A percentile compares a stretch with the other conserved stretches of the same genome.
These are phyloP conservation scores for Cyclina sinensis DNA, from an alignment of 1,140 invertebrate genomes.

Conservation along the genomic window DNA sequence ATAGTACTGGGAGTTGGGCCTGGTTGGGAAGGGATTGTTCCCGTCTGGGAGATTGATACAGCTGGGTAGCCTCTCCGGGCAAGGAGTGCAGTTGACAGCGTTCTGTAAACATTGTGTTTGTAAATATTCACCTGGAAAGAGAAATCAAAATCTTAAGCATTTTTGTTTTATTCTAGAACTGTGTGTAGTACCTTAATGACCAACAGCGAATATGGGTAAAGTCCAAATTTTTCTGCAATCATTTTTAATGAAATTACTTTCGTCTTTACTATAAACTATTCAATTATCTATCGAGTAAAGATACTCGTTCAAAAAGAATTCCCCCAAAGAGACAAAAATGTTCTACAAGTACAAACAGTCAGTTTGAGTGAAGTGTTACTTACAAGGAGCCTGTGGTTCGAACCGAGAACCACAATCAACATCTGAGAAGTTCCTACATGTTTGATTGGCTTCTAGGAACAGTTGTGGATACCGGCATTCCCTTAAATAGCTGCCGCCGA, in stretches of 20 bases:
- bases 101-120: conserved; percentile 77
- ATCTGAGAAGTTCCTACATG: conserved; percentile 76
- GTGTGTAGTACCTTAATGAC: too few relatives aligned
- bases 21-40: conserved; percentile 73
- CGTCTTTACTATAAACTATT: too few relatives aligned
- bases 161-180: too few relatives aligned
- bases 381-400: conserved; percentile 82
- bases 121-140: conserved; percentile 80
- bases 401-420: conserved; percentile 76
- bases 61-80: conserved; percentile 76
- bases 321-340: too few relatives aligned
- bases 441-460: conserved; percentile 67
- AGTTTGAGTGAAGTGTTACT: conserved; percentile 67
- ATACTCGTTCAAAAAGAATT: too few relatives aligned
- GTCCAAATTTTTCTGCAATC: too few relatives aligned
- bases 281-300: too few relatives aligned
- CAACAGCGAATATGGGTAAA: too few relatives aligned
- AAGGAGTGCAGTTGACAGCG: conserved; percentile 72
- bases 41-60: conserved; percentile 74
- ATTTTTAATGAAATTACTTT: too few relatives aligned
- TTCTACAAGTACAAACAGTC: too few relatives aligned
- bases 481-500: conserved; percentile 72
- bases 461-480: conserved; percentile 80
- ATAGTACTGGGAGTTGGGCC: conserved; percentile 74
- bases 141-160: too few relatives aligned